Percentiles rank a stretch among this genome's conserved stretches.
These are phyloP conservation scores for Hydrocynus forskahlii DNA, from an alignment of 2,797 vertebrate species.

Conservation along the genomic window DNA sequence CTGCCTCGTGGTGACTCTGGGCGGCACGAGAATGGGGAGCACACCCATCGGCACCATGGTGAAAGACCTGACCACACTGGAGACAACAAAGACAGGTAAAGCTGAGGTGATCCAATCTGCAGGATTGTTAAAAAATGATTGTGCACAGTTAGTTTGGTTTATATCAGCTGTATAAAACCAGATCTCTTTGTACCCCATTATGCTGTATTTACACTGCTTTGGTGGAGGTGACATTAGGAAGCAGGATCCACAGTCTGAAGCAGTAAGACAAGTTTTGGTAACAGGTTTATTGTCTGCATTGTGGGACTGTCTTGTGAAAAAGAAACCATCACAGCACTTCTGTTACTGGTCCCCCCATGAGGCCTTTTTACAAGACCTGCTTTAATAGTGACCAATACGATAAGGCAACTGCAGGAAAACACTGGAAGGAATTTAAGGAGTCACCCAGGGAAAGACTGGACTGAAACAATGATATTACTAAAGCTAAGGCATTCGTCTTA, in stretches of 20 bases:
- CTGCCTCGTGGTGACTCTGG: constrained; percentile 72
- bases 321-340: too few species aligned
- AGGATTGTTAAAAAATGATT: too few species aligned
- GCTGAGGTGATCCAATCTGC: too few species aligned
- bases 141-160: neutral
- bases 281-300: too few species aligned
- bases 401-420: neutral
- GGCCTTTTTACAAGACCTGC: neutral
- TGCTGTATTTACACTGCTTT: neutral
- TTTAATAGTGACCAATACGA: neutral
- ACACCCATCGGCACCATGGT: constrained; percentile 65
- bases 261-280: neutral
- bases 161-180: neutral
- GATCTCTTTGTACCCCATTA: neutral
- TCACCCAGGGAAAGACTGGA: neutral
- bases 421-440: neutral
- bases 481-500: too few species aligned
- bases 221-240: neutral
- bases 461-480: neutral
- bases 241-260: neutral
- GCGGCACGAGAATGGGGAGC: constrained; percentile 78
- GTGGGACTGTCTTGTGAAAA: too few species aligned
- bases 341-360: too few species aligned
- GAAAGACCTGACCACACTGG: constrained; percentile 65
- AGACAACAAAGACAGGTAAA: constrained; percentile 58